Base-by-base conservation (phyloP, 2,888 invertebrate genomes). In the Liodrosophila aerea region DNA sequence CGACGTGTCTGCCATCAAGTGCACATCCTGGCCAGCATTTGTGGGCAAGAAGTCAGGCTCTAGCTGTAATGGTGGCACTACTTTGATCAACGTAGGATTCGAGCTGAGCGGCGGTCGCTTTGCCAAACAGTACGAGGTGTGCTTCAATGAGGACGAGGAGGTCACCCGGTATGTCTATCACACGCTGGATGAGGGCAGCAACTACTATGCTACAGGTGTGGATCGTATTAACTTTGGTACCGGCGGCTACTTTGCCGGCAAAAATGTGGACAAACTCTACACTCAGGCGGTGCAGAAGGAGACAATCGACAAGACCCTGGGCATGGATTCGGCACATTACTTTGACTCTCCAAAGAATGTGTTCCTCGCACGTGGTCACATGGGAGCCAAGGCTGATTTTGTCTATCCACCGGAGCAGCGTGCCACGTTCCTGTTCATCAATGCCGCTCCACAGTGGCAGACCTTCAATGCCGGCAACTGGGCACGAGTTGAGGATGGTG, bases 401-500 rank as follows among this genome's bases (percentile, higher is more conserved):
- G 88, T 91, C 3, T 92, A 89, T 67, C 89, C 87, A 0, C 74
- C 88, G 0, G 89, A 91, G 62, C 92, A 92, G 69, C 86, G 88
- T 2, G 90, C 91, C 1, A 92, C 92, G 1, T 92, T 91, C 84
- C 90, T 91, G 56, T 92, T 91, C 69, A 85, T 91, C 8, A 92
- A 92, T 73, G 90, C 88, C 0, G 91, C 91, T 0, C 92, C 92
- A 0, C 92, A 92, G 58, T 92, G 92, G 92, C 90, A 91, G 65
- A 89, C 89, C 0, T 92, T 93, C 71, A 93, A 93, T 74, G 91
- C 89, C 0, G 91, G 91, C 9, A 93, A 93, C 76, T 93, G 93
- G 93, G 88, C 90, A 8, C 65, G 78, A 1, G 85, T 92, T 7
- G 93, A 93, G 85, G 72, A 70, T 0, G 88, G 89, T 40, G 88